Percentiles rank a stretch among this genome's conserved stretches.
These are phyloP conservation scores for Frieseomelitta varia DNA, from an alignment of 1,140 invertebrate species.

Conservation along the genomic window DNA sequence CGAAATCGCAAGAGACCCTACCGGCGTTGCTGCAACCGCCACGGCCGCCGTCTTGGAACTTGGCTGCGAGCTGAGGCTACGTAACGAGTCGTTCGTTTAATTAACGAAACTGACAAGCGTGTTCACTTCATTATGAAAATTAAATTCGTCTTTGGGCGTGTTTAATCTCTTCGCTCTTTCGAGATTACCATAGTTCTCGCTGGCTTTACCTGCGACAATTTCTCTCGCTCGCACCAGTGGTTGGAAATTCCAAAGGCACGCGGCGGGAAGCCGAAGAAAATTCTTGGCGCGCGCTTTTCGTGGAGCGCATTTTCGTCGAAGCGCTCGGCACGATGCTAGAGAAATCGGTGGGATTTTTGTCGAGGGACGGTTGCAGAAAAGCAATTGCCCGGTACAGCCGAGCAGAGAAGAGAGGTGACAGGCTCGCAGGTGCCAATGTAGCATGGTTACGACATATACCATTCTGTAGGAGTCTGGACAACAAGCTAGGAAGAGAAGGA, in stretches of 20 bases:
- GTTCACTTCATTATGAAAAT: conserved; percentile 2
- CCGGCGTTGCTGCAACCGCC: background rate
- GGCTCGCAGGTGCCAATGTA: conserved; percentile 55
- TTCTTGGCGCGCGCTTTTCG: background rate
- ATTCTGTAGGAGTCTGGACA: conserved; percentile 25
- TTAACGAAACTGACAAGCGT: conserved; percentile 16
- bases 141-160: background rate
- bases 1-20: conserved; percentile 57
- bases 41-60: background rate
- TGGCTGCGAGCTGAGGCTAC: background rate
- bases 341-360: background rate
- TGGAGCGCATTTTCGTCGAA: background rate
- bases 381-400: background rate
- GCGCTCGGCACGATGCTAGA: too few relatives aligned
- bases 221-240: background rate
- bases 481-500: conserved; percentile 27
- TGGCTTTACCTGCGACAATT: background rate
- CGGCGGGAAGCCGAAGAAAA: background rate
- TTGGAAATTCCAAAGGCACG: background rate
- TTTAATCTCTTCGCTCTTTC: background rate
- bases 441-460: conserved; percentile 46
- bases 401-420: conserved; percentile 38
- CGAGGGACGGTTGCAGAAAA: background rate
- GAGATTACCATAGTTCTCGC: background rate
- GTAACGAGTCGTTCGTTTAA: background rate